phyloP scores from a whole-genome alignment of 2,797 vertebrate genomes.

The Melanotaenia trifasciata region DNA sequence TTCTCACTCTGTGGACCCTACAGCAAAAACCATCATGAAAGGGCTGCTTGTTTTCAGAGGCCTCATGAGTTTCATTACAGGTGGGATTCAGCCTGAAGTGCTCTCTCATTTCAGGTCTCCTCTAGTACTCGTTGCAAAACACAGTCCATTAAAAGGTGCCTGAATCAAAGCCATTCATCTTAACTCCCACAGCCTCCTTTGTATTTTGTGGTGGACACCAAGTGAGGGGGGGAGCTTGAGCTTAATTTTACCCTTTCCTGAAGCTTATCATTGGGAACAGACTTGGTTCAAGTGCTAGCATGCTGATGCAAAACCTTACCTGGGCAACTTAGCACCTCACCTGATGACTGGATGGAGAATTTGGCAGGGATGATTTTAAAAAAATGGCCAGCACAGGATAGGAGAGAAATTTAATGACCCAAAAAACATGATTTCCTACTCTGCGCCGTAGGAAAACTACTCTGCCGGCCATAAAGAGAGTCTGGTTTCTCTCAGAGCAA shows the following conservation, averaged over 20 bases:
- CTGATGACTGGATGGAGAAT: slow-evolving; percentile 62
- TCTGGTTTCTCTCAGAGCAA: slow-evolving; percentile 43
- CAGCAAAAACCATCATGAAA: slow-evolving; percentile 65
- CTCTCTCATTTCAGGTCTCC: slow-evolving; percentile 64
- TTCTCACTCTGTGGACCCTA: slow-evolving; percentile 33
- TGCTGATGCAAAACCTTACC: slow-evolving; percentile 54
- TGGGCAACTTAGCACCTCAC: slow-evolving; percentile 49
- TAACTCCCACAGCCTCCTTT: slow-evolving; percentile 31
- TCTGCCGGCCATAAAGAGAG: slow-evolving; percentile 50
- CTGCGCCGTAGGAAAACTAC: slow-evolving; percentile 52
- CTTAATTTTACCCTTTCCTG: slow-evolving; percentile 46
- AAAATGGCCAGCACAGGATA: slow-evolving; percentile 6
- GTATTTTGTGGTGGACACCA: slow-evolving; percentile 16
- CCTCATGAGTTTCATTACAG: slow-evolving; percentile 70
- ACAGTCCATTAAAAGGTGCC: slow-evolving; percentile 37
- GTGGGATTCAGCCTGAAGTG: slow-evolving; percentile 57
- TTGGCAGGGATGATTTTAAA: slow-evolving; percentile 42
- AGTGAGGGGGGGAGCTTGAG: slow-evolving; percentile 16
- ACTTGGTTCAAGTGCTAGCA: slow-evolving; percentile 21
- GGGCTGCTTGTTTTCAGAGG: slow-evolving; percentile 68
- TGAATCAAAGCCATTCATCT: slow-evolving; percentile 51
- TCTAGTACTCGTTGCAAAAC: slow-evolving; percentile 39
- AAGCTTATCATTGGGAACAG: slow-evolving; percentile 42
- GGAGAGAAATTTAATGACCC: slow-evolving; percentile 1
- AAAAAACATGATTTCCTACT: slow-evolving; percentile 24